phyloP scores from a whole-genome alignment of 2,113 vertebrate species.

The Platycercus adscitus region DNA sequence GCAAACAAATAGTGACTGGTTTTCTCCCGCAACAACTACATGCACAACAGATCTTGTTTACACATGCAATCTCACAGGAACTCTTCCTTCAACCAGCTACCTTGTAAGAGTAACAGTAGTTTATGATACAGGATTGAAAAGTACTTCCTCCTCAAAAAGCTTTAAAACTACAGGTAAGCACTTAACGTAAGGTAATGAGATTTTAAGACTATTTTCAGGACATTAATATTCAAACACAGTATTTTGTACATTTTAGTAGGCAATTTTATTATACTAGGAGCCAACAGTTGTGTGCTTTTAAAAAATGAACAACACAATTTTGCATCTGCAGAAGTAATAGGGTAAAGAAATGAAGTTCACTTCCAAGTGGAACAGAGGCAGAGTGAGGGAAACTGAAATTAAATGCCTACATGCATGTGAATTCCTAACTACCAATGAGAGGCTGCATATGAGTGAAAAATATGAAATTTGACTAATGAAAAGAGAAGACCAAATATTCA shows the following conservation, averaged over 20 bases:
- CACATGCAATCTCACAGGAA: slow-evolving; percentile 60
- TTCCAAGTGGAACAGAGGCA: neutral
- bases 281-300: neutral
- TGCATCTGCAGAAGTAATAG: neutral
- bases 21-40: slow-evolving; percentile 5
- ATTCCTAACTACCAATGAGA: neutral
- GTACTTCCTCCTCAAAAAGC: slow-evolving; percentile 55
- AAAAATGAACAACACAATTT: neutral
- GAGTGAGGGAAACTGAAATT: neutral
- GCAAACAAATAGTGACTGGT: slow-evolving; percentile 50
- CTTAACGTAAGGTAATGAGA: neutral
- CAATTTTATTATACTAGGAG: neutral
- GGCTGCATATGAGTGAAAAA: neutral
- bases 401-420: neutral
- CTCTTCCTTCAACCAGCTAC: slow-evolving; percentile 64
- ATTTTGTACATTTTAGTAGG: neutral
- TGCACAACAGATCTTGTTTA: slow-evolving; percentile 54
- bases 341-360: neutral
- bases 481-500: neutral
- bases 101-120: slow-evolving; percentile 57
- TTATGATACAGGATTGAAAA: slow-evolving; percentile 65
- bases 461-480: neutral
- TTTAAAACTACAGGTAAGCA: slow-evolving; percentile 76
- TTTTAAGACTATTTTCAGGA: neutral
- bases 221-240: neutral